Percentiles rank a stretch among this genome's conserved stretches.
Conservation (phyloP, 2,888 invertebrate genomes). For the Harmothoe impar region DNA sequence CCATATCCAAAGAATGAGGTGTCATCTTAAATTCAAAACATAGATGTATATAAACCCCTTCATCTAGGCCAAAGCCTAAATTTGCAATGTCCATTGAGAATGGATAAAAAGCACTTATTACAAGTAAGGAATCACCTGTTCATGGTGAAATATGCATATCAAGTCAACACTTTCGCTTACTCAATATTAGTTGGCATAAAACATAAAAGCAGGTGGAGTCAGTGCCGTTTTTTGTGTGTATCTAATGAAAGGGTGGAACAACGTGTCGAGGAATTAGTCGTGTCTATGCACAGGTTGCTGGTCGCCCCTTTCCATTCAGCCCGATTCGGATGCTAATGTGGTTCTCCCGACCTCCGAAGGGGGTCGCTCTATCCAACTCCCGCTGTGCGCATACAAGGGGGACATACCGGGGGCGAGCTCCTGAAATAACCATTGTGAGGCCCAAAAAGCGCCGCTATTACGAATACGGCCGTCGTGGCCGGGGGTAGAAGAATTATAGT, state of each 20-base stretch:
- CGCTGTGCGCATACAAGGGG: constrained; percentile 35
- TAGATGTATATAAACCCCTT: no score
- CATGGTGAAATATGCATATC: no score
- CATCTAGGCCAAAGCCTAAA: no score
- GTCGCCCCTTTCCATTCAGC: background rate
- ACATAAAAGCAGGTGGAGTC: background rate
- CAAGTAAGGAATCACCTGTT: no score
- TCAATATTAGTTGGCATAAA: no score
- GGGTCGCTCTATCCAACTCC: constrained; percentile 13
- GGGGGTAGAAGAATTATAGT: constrained; percentile 58
- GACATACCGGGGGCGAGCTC: constrained; percentile 25
- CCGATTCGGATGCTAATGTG: constrained; percentile 20
- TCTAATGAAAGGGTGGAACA: background rate
- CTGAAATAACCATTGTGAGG: constrained; percentile 53
- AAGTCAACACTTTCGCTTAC: no score
- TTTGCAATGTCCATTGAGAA: no score
- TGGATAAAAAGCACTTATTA: no score
- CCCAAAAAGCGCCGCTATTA: constrained; percentile 51
- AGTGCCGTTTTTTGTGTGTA: background rate
- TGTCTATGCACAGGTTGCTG: background rate
- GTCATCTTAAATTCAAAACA: no score
- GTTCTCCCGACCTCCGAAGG: background rate
- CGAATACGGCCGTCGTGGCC: constrained; percentile 21
- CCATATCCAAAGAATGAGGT: no score
- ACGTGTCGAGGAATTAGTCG: constrained; percentile 11